A percentile compares a stretch with the other conserved stretches of the same genome.
phyloP scores from a whole-genome alignment of 2,113 vertebrate species.

The Sebastes fasciatus region DNA sequence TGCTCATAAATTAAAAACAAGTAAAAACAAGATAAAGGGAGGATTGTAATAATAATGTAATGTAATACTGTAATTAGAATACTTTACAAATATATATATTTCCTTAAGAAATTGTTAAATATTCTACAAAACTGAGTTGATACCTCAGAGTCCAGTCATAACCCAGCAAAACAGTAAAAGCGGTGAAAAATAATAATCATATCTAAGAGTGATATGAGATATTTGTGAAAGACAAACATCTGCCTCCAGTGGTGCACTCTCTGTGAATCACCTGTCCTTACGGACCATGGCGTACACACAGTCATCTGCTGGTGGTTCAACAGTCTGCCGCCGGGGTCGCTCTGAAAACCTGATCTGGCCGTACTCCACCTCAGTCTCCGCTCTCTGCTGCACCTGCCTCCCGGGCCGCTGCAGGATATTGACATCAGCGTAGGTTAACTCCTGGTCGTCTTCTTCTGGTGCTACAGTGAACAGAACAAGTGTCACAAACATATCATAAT shows the following conservation, averaged over 20 bases:
- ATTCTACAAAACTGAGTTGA: not conserved
- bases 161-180: not conserved
- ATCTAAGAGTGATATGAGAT: not conserved
- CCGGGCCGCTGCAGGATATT: not conserved
- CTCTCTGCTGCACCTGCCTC: not conserved
- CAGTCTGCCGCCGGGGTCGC: not conserved
- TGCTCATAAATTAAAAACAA: not conserved
- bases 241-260: not conserved
- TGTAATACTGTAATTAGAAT: not conserved
- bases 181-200: not conserved
- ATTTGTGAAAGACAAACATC: not conserved
- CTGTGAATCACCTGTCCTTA: slow-evolving; percentile 31
- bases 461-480: not conserved
- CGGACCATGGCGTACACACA: slow-evolving; percentile 63
- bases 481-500: not conserved
- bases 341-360: slow-evolving; percentile 60
- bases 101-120: not conserved
- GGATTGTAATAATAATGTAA: not conserved
- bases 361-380: slow-evolving; percentile 63
- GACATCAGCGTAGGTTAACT: slow-evolving; percentile 61
- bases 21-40: not conserved
- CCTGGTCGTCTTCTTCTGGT: slow-evolving; percentile 31
- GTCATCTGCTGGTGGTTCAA: not conserved
- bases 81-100: not conserved
- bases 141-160: no score